phyloP scores from a whole-genome alignment of 2,797 vertebrate species.

The Nyctibius grandis region DNA sequence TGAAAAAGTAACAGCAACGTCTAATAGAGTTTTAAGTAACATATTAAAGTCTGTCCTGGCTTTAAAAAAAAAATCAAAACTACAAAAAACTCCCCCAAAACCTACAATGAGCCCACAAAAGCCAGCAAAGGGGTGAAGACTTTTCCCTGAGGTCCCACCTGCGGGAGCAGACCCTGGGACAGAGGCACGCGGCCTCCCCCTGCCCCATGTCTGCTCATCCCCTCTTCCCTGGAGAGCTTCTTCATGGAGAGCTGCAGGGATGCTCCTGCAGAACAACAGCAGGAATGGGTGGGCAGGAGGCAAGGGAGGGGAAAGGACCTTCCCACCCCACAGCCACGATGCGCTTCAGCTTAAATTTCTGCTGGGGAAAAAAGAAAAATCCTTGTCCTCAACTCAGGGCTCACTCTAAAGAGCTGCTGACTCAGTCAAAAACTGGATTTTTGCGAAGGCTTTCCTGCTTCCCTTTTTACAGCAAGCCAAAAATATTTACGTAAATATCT shows the following conservation, averaged over 20 bases:
- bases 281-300: background rate
- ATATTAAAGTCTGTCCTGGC: background rate
- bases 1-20: background rate
- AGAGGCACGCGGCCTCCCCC: background rate
- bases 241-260: background rate
- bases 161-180: background rate
- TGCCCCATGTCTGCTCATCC: background rate
- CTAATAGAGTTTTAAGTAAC: background rate
- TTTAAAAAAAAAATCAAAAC: background rate
- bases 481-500: conserved; percentile 41
- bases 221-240: background rate
- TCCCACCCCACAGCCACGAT: background rate
- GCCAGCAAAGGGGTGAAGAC: background rate
- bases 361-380: background rate
- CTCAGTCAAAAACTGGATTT: background rate
- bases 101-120: background rate
- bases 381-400: background rate
- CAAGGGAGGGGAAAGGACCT: background rate
- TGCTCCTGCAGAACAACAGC: background rate
- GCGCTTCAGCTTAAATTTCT: background rate
- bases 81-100: background rate
- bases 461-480: background rate
- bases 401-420: background rate
- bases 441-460: background rate
- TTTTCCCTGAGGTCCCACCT: background rate